phyloP scores from a whole-genome alignment of 2,113 vertebrate genomes.

The Malurus elegans region DNA sequence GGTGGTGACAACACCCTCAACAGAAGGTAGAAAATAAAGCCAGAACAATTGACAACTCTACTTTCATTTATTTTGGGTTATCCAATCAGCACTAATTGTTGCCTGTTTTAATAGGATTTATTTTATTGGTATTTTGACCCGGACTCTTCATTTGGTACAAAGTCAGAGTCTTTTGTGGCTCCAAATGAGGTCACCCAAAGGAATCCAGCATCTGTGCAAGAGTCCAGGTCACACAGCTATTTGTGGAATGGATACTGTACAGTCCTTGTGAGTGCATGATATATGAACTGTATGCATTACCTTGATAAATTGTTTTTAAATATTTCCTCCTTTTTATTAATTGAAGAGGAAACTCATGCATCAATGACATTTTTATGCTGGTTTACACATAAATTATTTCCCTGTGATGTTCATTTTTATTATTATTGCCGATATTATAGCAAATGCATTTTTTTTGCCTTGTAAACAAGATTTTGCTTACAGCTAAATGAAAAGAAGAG shows the following conservation, averaged over 20 bases:
- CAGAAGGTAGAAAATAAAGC: background rate
- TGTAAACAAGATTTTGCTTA: constrained; percentile 84
- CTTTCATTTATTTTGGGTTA: background rate
- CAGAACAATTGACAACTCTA: background rate
- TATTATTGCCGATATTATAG: constrained; percentile 82
- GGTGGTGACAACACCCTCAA: background rate
- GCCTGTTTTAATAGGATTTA: background rate
- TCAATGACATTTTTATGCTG: constrained; percentile 91
- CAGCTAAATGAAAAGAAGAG: constrained; percentile 82
- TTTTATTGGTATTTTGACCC: background rate
- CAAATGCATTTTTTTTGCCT: constrained; percentile 76
- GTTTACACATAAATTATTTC: constrained; percentile 95
- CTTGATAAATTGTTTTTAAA: constrained; percentile 95
- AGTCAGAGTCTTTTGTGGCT: constrained; percentile 7
- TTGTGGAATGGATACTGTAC: constrained; percentile 84
- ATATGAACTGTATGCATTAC: constrained; percentile 89
- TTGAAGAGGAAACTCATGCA: constrained; percentile 95
- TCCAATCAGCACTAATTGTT: background rate
- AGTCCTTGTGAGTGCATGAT: constrained; percentile 91
- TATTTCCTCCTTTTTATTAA: constrained; percentile 99
- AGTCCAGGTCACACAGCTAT: constrained; percentile 74
- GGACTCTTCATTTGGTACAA: background rate
- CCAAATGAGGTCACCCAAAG: constrained; percentile 59
- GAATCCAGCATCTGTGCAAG: constrained; percentile 59
- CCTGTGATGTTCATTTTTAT: constrained; percentile 81